A percentile compares a stretch with the other conserved stretches of the same genome.
Evolutionary conservation across 1,140 invertebrate species (phyloP).

Genomic region (Diorhabda sublineata): DNA sequence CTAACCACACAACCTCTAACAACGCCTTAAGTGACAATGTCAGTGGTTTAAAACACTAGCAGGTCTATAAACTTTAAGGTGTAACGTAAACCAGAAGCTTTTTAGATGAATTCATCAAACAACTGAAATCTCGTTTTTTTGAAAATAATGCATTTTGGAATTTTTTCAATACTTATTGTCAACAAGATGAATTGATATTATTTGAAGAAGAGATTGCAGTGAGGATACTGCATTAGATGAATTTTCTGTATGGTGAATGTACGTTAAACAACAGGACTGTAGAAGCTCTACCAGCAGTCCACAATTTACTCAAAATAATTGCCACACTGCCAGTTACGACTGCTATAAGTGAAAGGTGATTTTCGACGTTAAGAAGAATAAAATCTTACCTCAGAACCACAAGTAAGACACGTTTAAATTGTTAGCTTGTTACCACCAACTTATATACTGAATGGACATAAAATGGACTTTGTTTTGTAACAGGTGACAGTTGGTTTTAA

Average conservation of each 20-base stretch:
- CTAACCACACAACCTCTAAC: too few relatives aligned
- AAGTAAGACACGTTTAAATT: slow-evolving; percentile 17
- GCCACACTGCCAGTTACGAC: slow-evolving; percentile 2
- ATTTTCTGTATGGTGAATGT: background rate
- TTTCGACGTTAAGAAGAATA: slow-evolving; percentile 23
- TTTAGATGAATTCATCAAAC: background rate
- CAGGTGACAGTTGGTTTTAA: too few relatives aligned
- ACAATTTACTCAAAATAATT: background rate
- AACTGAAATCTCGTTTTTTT: background rate
- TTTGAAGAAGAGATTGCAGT: background rate
- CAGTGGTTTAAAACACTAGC: too few relatives aligned
- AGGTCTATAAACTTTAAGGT: background rate
- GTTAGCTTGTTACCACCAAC: slow-evolving; percentile 9
- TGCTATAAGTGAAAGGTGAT: slow-evolving; percentile 10
- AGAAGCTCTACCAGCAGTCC: background rate
- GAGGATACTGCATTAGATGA: background rate
- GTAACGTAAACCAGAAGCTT: slow-evolving; percentile 4
- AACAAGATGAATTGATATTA: background rate
- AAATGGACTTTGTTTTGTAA: too few relatives aligned
- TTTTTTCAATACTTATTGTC: background rate
- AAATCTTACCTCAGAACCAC: slow-evolving; percentile 20
- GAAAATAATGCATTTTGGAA: background rate
- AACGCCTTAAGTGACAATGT: too few relatives aligned
- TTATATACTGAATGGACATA: background rate
- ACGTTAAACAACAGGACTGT: background rate